phyloP scores from a whole-genome alignment of 2,113 vertebrate genomes.

The Dermatemys mawii region DNA sequence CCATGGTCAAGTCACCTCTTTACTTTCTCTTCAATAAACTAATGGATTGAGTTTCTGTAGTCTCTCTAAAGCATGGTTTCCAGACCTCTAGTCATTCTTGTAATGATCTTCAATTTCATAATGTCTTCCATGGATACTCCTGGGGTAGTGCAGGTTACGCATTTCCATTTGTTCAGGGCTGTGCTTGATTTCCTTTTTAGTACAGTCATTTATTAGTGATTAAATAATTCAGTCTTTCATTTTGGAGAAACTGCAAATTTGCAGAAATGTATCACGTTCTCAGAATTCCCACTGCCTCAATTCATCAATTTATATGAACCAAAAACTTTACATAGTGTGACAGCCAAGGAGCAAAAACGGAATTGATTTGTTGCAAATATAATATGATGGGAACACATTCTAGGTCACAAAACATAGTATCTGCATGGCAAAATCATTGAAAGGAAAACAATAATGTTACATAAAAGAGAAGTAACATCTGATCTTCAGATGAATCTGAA shows the following conservation, averaged over 20 bases:
- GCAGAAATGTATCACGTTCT: neutral
- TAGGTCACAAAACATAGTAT: conserved; percentile 25
- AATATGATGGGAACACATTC: neutral
- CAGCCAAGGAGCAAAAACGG: neutral
- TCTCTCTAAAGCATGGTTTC: neutral
- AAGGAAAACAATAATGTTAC: neutral
- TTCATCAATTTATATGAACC: neutral
- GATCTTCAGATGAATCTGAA: neutral
- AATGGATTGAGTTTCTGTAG: neutral
- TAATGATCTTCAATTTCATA: neutral
- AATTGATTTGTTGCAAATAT: neutral
- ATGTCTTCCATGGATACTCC: neutral
- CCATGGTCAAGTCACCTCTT: neutral
- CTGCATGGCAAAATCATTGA: neutral
- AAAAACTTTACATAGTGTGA: neutral
- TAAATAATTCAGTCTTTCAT: neutral
- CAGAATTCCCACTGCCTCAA: neutral
- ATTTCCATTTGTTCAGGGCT: neutral
- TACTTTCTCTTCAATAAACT: neutral
- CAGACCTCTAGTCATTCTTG: neutral
- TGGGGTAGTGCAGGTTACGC: neutral
- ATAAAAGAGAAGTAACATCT: neutral
- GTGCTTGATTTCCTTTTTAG: neutral
- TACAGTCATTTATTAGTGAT: neutral
- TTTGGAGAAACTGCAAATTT: neutral